These are phyloP conservation scores for Dendrocopos noguchii DNA, from an alignment of 2,113 vertebrate species.

Conservation along the genomic window DNA sequence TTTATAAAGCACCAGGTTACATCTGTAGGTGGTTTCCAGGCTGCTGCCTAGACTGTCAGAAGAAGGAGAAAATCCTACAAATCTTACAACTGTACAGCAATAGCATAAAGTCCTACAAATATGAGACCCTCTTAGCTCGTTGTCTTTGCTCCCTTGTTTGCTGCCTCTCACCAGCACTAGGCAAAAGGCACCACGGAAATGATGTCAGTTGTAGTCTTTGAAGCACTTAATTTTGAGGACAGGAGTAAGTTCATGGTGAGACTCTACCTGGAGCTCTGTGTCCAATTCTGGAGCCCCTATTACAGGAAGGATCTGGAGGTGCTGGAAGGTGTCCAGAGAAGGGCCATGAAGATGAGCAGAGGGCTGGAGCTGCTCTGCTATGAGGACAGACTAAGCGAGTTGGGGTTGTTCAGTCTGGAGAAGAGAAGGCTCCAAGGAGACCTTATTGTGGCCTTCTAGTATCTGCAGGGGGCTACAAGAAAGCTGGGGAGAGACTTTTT, in stretches of 20 bases:
- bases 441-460: no score
- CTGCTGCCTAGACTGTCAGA: conserved; percentile 53
- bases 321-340: no score
- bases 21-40: conserved; percentile 39
- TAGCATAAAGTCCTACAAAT: conserved; percentile 55
- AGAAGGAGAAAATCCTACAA: conserved; percentile 61
- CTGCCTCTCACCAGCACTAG: conserved; percentile 34
- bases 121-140: conserved; percentile 35
- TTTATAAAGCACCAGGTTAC: conserved; percentile 37
- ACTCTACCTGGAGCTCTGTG: no score
- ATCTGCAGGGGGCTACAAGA: no score
- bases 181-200: conserved; percentile 40
- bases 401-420: no score
- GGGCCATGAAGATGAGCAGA: no score
- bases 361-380: no score
- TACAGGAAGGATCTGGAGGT: no score
- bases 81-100: not conserved
- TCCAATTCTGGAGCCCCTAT: no score
- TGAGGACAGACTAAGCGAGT: no score
- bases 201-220: conserved; percentile 55
- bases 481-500: no score
- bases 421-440: no score
- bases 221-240: conserved; percentile 53
- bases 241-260: conserved; percentile 53
- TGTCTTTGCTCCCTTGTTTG: conserved; percentile 32